Percentiles rank a stretch among this genome's conserved stretches.
These are phyloP conservation scores for Drosophila ezoana DNA, from an alignment of 2,888 invertebrate species.

Conservation along the genomic window DNA sequence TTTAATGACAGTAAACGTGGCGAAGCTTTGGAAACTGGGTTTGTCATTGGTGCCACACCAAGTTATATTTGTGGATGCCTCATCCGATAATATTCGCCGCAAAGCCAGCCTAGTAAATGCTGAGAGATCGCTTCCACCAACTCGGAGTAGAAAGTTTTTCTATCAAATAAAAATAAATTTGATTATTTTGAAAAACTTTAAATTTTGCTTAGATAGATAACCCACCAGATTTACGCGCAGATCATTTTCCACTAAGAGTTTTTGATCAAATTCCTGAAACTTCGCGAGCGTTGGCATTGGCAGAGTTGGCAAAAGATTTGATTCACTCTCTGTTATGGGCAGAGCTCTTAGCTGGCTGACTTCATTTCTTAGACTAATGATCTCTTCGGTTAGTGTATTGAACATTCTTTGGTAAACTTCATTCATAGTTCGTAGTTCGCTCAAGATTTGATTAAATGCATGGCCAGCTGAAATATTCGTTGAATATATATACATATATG, in stretches of 20 bases:
- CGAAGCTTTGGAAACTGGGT: not conserved
- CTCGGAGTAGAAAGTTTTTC: not conserved
- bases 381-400: not conserved
- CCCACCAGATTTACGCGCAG: not conserved
- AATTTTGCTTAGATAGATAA: not conserved
- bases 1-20: not conserved
- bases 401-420: not conserved
- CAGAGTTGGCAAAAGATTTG: not conserved
- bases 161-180: not conserved
- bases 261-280: not conserved
- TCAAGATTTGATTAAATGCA: not conserved
- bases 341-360: not conserved
- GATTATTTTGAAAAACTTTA: not conserved
- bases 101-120: not conserved
- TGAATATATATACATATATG: not conserved
- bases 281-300: not conserved
- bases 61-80: not conserved
- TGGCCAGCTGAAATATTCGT: not conserved
- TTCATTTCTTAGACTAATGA: not conserved
- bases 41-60: not conserved
- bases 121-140: not conserved
- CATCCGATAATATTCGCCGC: constrained; percentile 1
- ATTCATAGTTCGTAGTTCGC: not conserved
- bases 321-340: not conserved
- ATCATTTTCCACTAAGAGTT: not conserved